phyloP scores from a whole-genome alignment of 2,113 vertebrate species.

The Trogon surrucura region DNA sequence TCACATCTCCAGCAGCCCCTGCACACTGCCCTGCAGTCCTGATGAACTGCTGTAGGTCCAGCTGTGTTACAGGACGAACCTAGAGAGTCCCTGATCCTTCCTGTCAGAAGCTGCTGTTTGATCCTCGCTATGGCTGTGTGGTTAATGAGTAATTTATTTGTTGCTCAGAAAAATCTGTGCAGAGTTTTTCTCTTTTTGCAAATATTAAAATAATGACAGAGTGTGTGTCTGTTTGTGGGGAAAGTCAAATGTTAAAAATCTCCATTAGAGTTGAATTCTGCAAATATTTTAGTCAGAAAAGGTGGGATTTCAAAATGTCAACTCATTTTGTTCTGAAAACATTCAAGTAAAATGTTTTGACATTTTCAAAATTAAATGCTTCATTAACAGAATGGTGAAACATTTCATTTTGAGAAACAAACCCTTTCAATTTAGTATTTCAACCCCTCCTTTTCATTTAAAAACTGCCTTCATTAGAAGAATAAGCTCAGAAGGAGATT shows the following conservation, averaged over 20 bases:
- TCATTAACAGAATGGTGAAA: not conserved
- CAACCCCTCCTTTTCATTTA: not conserved
- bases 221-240: too few relatives aligned
- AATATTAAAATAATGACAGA: not conserved
- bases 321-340: not conserved
- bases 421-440: not conserved
- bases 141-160: not conserved
- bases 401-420: not conserved
- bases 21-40: accelerated
- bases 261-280: not conserved
- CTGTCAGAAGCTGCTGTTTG: not conserved
- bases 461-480: not conserved
- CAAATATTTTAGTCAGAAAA: not conserved
- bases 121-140: not conserved
- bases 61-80: not conserved
- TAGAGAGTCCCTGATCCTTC: not conserved
- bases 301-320: not conserved
- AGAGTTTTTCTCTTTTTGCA: not conserved
- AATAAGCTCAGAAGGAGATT: not conserved
- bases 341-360: not conserved
- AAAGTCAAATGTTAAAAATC: not conserved
- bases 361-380: not conserved
- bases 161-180: not conserved
- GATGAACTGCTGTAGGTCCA: not conserved
- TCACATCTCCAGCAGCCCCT: not conserved